phyloP scores from a whole-genome alignment of 37 sponge, comb jelly and placozoan species.

The Amphimedon queenslandica region DNA sequence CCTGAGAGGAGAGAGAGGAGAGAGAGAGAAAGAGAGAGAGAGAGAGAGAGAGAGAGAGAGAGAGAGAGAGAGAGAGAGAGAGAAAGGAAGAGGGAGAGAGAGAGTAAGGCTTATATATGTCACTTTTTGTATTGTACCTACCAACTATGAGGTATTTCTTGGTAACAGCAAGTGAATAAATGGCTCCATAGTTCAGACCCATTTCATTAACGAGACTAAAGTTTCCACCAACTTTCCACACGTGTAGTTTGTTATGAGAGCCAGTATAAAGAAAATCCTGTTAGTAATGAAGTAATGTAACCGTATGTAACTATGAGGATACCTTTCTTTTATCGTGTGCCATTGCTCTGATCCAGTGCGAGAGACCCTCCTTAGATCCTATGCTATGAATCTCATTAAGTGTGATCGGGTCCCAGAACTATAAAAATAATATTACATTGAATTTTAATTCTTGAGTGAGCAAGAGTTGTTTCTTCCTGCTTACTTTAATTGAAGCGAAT shows the following conservation, averaged over 20 bases:
- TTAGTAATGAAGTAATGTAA: neutral
- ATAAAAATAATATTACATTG: neutral
- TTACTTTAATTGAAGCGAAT: conserved; percentile 68
- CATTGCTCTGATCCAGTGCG: conserved; percentile 81
- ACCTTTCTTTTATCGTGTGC: conserved; percentile 75
- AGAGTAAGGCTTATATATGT: neutral
- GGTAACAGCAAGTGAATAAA: conserved; percentile 85
- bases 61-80: neutral
- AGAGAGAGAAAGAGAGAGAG: neutral
- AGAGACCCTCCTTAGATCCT: conserved; percentile 24
- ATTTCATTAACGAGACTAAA: conserved; percentile 52
- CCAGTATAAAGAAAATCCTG: conserved; percentile 75
- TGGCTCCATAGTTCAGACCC: conserved; percentile 71
- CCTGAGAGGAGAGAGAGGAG: conserved; percentile 26
- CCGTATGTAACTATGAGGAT: neutral
- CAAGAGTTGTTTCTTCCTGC: neutral
- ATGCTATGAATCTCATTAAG: conserved; percentile 71
- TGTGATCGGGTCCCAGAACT: conserved; percentile 71
- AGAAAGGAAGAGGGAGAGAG: neutral
- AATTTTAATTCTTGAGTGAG: neutral
- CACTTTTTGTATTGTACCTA: neutral
- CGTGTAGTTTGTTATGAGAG: conserved; percentile 78
- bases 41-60: too few relatives aligned
- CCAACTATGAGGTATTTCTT: conserved; percentile 78
- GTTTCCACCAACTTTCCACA: conserved; percentile 69